Evolutionary conservation across 92 coral and sea anemone genomes (phyloP).

Genomic region (Phenganax stokvisi): DNA sequence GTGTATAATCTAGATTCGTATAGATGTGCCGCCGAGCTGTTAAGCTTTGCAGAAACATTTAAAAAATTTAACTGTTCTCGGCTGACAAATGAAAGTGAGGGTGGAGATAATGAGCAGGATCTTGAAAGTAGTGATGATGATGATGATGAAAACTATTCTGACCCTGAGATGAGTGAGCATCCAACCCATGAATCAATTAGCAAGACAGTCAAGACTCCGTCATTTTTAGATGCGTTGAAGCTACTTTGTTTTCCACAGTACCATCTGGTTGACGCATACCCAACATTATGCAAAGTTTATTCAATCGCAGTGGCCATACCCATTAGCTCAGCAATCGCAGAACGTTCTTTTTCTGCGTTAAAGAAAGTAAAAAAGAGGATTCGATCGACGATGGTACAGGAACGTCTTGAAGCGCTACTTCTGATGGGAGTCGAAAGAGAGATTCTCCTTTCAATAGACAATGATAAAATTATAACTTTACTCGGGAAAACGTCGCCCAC

Average conservation of each 20-base stretch:
- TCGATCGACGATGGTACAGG: background rate
- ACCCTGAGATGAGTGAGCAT: background rate
- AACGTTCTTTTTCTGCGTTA: constrained; percentile 25
- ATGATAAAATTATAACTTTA: background rate
- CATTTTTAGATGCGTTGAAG: constrained; percentile 1
- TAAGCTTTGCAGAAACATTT: background rate
- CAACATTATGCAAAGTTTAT: constrained; percentile 18
- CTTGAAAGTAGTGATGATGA: constrained; percentile 1
- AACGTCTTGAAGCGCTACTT: background rate
- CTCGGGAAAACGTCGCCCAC: constrained; percentile 15
- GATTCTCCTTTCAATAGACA: constrained; percentile 12
- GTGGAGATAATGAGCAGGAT: too few relatives aligned
- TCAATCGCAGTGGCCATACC: constrained; percentile 17
- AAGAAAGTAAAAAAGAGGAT: background rate
- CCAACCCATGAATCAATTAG: background rate
- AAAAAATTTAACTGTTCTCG: background rate
- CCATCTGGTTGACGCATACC: constrained; percentile 8
- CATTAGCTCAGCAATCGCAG: constrained; percentile 18
- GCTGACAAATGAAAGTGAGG: background rate
- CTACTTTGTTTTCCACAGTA: background rate
- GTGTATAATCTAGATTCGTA: constrained; percentile 14
- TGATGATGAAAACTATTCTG: background rate
- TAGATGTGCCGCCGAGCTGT: constrained; percentile 8
- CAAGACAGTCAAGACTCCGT: background rate
- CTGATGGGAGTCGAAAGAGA: background rate